Base-by-base conservation (phyloP, 2,113 vertebrate genomes). In the Bostrychus sinensis region DNA sequence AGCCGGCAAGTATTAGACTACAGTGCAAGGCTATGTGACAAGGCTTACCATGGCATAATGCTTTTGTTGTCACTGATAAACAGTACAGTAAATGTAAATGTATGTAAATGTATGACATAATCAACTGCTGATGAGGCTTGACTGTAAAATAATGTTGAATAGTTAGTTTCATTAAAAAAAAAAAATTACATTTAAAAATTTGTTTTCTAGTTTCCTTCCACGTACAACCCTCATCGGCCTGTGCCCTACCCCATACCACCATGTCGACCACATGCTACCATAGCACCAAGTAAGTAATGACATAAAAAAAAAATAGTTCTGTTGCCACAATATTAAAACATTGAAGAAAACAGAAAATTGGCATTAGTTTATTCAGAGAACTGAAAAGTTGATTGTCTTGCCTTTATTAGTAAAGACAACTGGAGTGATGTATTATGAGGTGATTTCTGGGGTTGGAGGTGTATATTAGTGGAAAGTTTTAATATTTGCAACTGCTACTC, bases 211-310 rank as follows among this genome's bases (percentile, higher is more conserved):
- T 95, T 96, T 75, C 97, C 97, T 75, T 94, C 95, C 69, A 93
- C 93, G 12, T 98, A 98, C 78, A 98, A 98, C 76, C 96, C 96
- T 54, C 95, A 98, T 83, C 95, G 96, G 57, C 97, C 97, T 62
- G 94, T 99, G 82, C 97, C 97, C 17, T 99, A 99, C 48, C 97
- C 97, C 0, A 99, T 99, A 82, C 97, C 97, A 56, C 97, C 97
- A 0, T 99, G 97, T 78, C 91, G 96, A 74, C 95, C 96, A 26
- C 97, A 99, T 22, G 95, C 96, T 80, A 97, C 96, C 60, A 95
- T 99, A 45, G 95, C 97, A 78, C 96, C 96, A 94, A 99, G 97
- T 99, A 98, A 97, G 97, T 69, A 53, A 36, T 2, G 9, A 37
- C 39, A 14, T 62, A 1, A 23, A 16, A 19, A 9, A 12, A 13